Evolutionary conservation across 2,888 invertebrate genomes (phyloP), one percentile per base, ranked within the genome.

Genomic region (Heliothis peltigera): DNA sequence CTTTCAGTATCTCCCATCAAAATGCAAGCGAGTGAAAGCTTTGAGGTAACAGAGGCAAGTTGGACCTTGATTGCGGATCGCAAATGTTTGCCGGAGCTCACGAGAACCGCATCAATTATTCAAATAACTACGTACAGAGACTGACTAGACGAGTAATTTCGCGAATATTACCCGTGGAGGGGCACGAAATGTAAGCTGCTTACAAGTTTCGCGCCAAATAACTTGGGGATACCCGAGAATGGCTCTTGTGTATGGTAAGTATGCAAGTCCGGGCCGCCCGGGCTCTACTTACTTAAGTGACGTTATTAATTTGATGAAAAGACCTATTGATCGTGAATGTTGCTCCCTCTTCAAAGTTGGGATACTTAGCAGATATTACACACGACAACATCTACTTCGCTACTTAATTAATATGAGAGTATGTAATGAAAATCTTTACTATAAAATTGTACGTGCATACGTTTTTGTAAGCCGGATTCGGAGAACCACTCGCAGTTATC

Each of bases 11-110:
- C 74, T 75, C 63, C 68, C 70, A 70, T 71, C 79, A 80, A 80
- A 80, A 83, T 81, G 84, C 82, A 84, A 80, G 79, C 78, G 82
- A 81, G 83, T 76, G 79, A 79, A 82, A 77, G 82, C 86, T 85
- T 82, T 82, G 84, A 86, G 77, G 82, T 79, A 82, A 85, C 84
- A 82, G 80, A 82, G 79, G 80, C 84, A 88, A 91, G 87, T 90
- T 88, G 87, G 90, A 91, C 91, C 91, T 92, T 92, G 92, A 92
- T 92, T 92, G 93, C 91, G 87, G 87, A 89, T 89, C 83, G 91
- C 93, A 92, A 93, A 94, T 90, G 90, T 93, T 93, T 92, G 92
- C 87, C 80, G 77, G 83, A 87, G 89, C 90, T 90, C 90, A 89
- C 89, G 87, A 86, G 90, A 86, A 85, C 87, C 85, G 86, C 88